Evolutionary conservation across 2,113 vertebrate genomes (phyloP).

Genomic region (Hymenochirus boettgeri): DNA sequence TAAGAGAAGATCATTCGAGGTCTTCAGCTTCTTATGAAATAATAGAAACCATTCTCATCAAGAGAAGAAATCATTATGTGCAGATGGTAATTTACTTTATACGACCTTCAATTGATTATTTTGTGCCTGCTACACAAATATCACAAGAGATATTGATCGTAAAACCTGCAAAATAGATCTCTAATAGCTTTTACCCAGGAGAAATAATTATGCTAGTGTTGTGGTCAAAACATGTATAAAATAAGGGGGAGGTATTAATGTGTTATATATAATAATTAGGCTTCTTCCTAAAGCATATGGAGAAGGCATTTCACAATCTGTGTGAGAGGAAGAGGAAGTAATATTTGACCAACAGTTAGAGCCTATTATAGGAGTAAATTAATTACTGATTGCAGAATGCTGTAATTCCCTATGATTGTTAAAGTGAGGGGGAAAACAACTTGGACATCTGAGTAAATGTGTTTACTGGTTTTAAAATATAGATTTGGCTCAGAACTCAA

Average conservation of each 20-base stretch:
- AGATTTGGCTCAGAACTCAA: too few relatives aligned
- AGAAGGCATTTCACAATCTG: slow-evolving; percentile 51
- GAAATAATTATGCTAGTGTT: slow-evolving; percentile 76
- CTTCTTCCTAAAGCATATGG: slow-evolving; percentile 63
- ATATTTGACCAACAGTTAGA: slow-evolving; percentile 61
- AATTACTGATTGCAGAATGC: slow-evolving; percentile 66
- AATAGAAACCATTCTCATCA: slow-evolving; percentile 81
- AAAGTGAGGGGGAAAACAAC: slow-evolving; percentile 60
- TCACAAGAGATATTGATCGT: slow-evolving; percentile 85
- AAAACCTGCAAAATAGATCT: slow-evolving; percentile 84
- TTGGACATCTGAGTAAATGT: not conserved
- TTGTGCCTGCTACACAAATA: slow-evolving; percentile 84
- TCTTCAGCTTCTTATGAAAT: slow-evolving; percentile 66
- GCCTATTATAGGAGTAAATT: slow-evolving; percentile 61
- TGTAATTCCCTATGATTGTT: slow-evolving; percentile 54
- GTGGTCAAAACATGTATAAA: slow-evolving; percentile 80
- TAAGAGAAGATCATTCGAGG: slow-evolving; percentile 47
- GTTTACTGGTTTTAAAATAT: not conserved
- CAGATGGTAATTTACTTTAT: slow-evolving; percentile 87
- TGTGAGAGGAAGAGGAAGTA: slow-evolving; percentile 55
- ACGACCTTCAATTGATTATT: slow-evolving; percentile 87
- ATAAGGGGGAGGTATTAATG: slow-evolving; percentile 76
- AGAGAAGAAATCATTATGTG: slow-evolving; percentile 81
- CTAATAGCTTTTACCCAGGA: slow-evolving; percentile 84
- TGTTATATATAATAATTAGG: slow-evolving; percentile 78